phyloP scores from a whole-genome alignment of 2,113 vertebrate species.

The Pampusana beccarii region DNA sequence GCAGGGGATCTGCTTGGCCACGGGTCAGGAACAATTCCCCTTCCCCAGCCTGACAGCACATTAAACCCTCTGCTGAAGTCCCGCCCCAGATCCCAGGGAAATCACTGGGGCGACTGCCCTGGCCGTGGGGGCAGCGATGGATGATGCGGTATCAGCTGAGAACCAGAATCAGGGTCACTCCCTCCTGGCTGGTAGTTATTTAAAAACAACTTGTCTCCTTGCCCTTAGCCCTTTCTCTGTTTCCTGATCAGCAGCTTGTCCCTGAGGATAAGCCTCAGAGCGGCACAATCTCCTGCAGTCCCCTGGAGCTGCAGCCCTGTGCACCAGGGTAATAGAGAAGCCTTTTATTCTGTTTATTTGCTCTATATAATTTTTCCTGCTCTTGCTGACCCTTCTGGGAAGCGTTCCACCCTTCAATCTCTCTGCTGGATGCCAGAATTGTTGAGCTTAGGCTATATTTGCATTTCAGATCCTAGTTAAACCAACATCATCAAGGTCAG shows the following conservation, averaged over 20 bases:
- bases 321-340: slow-evolving; percentile 19
- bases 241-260: neutral
- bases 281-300: slow-evolving; percentile 45
- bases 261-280: slow-evolving; percentile 33
- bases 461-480: slow-evolving; percentile 65
- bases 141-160: neutral
- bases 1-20: neutral
- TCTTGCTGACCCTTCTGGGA: slow-evolving; percentile 43
- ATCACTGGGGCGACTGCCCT: neutral
- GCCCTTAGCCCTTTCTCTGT: neutral
- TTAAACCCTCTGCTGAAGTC: neutral
- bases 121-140: neutral
- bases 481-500: slow-evolving; percentile 57
- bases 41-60: neutral
- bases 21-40: neutral
- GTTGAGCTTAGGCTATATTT: slow-evolving; percentile 46
- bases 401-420: neutral
- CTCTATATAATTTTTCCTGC: slow-evolving; percentile 47
- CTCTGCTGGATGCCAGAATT: slow-evolving; percentile 40
- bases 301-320: slow-evolving; percentile 36
- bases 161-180: neutral
- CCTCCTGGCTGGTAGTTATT: neutral
- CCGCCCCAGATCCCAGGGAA: neutral
- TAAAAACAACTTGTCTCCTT: neutral
- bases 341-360: slow-evolving; percentile 53